Conservation (phyloP, 2,113 vertebrate genomes). For the Oncorhynchus gorbuscha region DNA sequence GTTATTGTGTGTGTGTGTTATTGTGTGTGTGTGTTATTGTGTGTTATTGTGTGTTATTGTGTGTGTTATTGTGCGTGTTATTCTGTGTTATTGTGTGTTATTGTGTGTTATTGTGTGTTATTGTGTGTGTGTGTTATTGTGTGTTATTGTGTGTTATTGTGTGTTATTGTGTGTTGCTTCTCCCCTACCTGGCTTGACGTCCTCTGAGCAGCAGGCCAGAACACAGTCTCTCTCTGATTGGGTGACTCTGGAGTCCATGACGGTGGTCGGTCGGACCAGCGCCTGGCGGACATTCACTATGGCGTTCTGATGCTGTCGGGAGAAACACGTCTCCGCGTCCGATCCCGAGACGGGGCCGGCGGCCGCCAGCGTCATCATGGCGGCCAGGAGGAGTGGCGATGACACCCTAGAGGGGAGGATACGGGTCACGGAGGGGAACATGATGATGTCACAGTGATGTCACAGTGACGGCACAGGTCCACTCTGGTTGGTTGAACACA, state of each 20-base stretch:
- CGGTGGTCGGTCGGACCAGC: slow-evolving; percentile 9
- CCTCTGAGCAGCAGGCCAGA: slow-evolving; percentile 71
- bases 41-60: no score
- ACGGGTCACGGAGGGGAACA: slow-evolving; percentile 24
- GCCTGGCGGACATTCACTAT: slow-evolving; percentile 55
- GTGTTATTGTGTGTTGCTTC: not conserved
- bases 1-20: no score
- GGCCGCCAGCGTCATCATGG: slow-evolving; percentile 14
- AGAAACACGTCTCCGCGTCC: slow-evolving; percentile 68
- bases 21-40: no score
- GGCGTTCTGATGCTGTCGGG: slow-evolving; percentile 62
- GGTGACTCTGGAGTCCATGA: slow-evolving; percentile 41
- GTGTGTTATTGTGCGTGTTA: no score
- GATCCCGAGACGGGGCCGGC: slow-evolving; percentile 20
- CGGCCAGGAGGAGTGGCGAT: slow-evolving; percentile 9
- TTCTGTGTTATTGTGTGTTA: no score
- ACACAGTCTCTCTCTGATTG: slow-evolving; percentile 67
- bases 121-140: no score
- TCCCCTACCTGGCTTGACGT: slow-evolving; percentile 62
- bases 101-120: no score
- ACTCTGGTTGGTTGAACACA: slow-evolving; percentile 22
- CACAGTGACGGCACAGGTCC: no score
- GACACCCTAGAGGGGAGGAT: not conserved
- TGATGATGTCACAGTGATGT: slow-evolving; percentile 45
- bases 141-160: no score